A percentile compares a stretch with the other conserved stretches of the same genome.
Evolutionary conservation across 2,113 vertebrate species (phyloP).

Genomic region (Onychorhynchus coronatus): DNA sequence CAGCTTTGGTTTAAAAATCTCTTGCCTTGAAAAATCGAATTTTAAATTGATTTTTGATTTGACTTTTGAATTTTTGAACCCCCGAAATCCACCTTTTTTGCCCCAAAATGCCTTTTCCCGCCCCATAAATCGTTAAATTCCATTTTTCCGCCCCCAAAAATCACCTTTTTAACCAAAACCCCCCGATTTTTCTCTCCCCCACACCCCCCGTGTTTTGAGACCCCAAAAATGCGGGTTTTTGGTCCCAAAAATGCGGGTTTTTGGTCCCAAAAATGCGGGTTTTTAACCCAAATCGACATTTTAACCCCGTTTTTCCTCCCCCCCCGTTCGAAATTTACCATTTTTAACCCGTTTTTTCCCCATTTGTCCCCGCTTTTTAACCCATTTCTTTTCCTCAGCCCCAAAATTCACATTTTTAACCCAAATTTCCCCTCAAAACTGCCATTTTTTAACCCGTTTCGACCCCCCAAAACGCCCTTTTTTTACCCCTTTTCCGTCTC

Average conservation of each 20-base stretch:
- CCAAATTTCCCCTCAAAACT: too few relatives aligned
- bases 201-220: fast-evolving
- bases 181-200: fast-evolving
- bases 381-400: fast-evolving
- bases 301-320: background rate
- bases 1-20: too few relatives aligned
- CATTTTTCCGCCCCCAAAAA: fast-evolving
- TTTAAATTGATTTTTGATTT: too few relatives aligned
- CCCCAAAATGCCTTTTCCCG: fast-evolving
- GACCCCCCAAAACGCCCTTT: too few relatives aligned
- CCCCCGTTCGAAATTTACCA: too few relatives aligned
- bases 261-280: too few relatives aligned
- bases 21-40: fast-evolving
- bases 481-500: background rate
- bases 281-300: background rate
- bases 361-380: background rate
- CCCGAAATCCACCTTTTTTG: fast-evolving
- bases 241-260: too few relatives aligned
- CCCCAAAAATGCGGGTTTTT: too few relatives aligned
- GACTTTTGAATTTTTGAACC: too few relatives aligned
- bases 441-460: too few relatives aligned
- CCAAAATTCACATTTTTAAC: background rate
- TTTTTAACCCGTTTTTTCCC: fast-evolving
- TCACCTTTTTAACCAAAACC: fast-evolving
- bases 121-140: fast-evolving